Percentiles rank a stretch among this genome's conserved stretches.
phyloP scores from a whole-genome alignment of 1,140 invertebrate genomes.

The Ceratina calcarata region DNA sequence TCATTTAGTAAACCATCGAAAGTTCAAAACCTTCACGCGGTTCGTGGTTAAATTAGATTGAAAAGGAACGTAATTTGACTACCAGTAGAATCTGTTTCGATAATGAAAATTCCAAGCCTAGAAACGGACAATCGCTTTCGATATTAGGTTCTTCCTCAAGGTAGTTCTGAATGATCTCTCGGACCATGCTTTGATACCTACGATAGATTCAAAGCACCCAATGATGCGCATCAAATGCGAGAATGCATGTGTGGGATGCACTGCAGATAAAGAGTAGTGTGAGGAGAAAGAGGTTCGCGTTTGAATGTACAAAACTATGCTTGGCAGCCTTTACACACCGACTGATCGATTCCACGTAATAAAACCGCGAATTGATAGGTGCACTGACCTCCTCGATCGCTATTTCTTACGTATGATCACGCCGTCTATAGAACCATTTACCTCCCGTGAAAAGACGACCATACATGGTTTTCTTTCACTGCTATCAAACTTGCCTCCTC shows the following conservation, averaged over 20 bases:
- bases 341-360: slow-evolving; percentile 44
- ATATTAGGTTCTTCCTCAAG: background rate
- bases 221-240: slow-evolving; percentile 35
- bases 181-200: background rate
- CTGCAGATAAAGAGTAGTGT: background rate
- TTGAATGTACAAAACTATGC: slow-evolving; percentile 48
- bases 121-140: background rate
- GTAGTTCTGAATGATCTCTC: slow-evolving; percentile 6
- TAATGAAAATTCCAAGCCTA: background rate
- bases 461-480: background rate
- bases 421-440: slow-evolving; percentile 7
- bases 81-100: background rate
- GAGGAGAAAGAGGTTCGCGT: slow-evolving; percentile 15
- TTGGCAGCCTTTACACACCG: slow-evolving; percentile 20
- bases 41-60: no score
- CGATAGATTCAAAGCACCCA: slow-evolving; percentile 44
- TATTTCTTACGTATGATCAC: slow-evolving; percentile 43
- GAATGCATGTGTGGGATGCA: slow-evolving; percentile 25
- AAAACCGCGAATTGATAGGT: slow-evolving; percentile 43
- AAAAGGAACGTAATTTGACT: background rate
- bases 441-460: background rate
- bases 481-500: no score
- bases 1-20: background rate
- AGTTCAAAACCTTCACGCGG: no score
- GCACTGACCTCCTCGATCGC: slow-evolving; percentile 34